These are phyloP conservation scores for Corbicula japonica DNA, from an alignment of 2,888 invertebrate species.

Conservation along the genomic window DNA sequence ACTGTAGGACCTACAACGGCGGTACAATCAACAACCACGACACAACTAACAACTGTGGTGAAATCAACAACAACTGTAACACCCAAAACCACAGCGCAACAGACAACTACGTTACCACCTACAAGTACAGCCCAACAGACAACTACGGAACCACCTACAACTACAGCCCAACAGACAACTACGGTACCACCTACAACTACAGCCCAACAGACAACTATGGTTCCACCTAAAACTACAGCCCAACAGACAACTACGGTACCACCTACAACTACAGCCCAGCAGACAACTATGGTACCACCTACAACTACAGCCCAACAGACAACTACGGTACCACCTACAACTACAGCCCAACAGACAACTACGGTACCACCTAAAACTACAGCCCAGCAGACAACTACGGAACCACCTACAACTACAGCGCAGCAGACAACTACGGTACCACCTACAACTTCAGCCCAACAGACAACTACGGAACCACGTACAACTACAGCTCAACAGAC, in stretches of 20 bases:
- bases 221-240: no score
- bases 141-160: slow-evolving; percentile 1
- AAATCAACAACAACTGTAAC: no score
- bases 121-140: not conserved
- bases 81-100: not conserved
- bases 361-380: not conserved
- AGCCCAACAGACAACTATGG: no score
- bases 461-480: not conserved
- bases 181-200: no score
- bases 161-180: slow-evolving; percentile 8
- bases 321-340: not conserved
- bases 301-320: not conserved
- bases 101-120: slow-evolving; percentile 6
- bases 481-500: not conserved
- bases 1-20: not conserved
- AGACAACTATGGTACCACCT: not conserved
- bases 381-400: not conserved
- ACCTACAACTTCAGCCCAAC: not conserved
- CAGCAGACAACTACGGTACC: not conserved
- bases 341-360: not conserved
- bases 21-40: slow-evolving; percentile 1
- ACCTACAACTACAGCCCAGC: no score
- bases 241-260: no score
- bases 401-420: not conserved
- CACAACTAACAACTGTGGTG: not conserved